phyloP scores from a whole-genome alignment of 2,113 vertebrate genomes.

The Hucho hucho region DNA sequence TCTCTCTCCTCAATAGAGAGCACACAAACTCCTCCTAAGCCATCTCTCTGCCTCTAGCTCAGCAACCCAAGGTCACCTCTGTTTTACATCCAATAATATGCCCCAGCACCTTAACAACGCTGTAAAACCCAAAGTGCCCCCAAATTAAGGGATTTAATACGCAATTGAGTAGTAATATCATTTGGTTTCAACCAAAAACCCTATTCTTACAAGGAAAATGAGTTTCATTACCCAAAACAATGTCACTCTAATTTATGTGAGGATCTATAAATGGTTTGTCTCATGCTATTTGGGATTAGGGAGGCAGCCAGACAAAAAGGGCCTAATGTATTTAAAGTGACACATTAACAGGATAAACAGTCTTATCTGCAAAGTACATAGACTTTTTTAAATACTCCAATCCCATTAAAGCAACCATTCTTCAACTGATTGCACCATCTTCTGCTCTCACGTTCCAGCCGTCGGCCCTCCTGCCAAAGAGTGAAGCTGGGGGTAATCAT shows the following conservation, averaged over 20 bases:
- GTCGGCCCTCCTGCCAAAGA: conserved; percentile 39
- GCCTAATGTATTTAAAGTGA: conserved; percentile 80
- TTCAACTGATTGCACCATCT: conserved; percentile 63
- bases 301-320: conserved; percentile 67
- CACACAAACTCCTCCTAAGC: conserved; percentile 2
- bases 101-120: conserved; percentile 1
- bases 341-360: conserved; percentile 81
- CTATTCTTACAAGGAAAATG: conserved; percentile 44
- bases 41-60: neutral
- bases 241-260: conserved; percentile 50
- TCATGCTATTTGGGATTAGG: conserved; percentile 64
- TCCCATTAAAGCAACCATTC: conserved; percentile 72
- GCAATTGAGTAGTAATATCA: conserved; percentile 41
- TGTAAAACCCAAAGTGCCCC: conserved; percentile 28
- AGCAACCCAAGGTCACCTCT: conserved; percentile 55
- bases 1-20: conserved; percentile 49
- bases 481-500: conserved; percentile 41
- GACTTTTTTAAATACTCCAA: conserved; percentile 69
- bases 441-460: conserved; percentile 1
- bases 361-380: conserved; percentile 73
- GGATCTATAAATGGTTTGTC: conserved; percentile 65
- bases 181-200: conserved; percentile 25
- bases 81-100: conserved; percentile 41
- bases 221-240: conserved; percentile 18
- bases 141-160: conserved; percentile 19